Base-by-base conservation (phyloP, 1,140 invertebrate genomes). In the Hylyphantes graminicola region DNA sequence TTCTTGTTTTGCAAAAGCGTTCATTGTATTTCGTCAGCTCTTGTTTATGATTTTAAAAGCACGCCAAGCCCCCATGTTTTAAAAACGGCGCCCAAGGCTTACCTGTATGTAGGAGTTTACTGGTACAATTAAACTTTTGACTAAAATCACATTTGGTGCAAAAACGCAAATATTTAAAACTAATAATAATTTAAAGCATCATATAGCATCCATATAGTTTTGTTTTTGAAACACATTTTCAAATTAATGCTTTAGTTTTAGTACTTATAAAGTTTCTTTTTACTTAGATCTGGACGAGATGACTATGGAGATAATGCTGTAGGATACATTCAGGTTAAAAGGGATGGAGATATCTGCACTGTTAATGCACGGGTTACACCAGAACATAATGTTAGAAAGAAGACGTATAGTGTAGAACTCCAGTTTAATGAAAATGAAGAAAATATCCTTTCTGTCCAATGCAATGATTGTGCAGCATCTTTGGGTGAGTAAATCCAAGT, bases 381-480 rank as follows among this genome's bases (percentile, higher is more conserved):
- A 54, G 70, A 73, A 55, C 70, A 73, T 19, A 73, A 54, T 21
- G 13, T 73, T 11, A 53, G 53, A 54, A 53, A 53, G 57, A 73
- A 53, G 21, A n/a, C 50, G 19, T 73, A 73, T 54, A n/a, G 8
- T 11, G 70, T 54, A 7, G 9, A 53, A 54, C 12, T 73, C 7
- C 10, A 21, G 12, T 53, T 9, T 10, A 55, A 73, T 73, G 70
- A 73, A 55, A 55, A 6, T 21, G 70, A 73, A 5, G 70, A 19
- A 55, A 12, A 73, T 7, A 55, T 73, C 6, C 7, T 73, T 21
- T 73, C 53, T 17, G 70, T 55, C 7, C 50, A 73, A 55, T 73
- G 70, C 21, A 55, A 73, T 21, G 70, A 73, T 73, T 73, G 70
- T 73, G 70, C 70, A 54, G 70, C 50, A 54, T 73, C 70, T n/a